Base-by-base conservation (phyloP, 2,888 invertebrate species). In the Drosophila niveifrons region DNA sequence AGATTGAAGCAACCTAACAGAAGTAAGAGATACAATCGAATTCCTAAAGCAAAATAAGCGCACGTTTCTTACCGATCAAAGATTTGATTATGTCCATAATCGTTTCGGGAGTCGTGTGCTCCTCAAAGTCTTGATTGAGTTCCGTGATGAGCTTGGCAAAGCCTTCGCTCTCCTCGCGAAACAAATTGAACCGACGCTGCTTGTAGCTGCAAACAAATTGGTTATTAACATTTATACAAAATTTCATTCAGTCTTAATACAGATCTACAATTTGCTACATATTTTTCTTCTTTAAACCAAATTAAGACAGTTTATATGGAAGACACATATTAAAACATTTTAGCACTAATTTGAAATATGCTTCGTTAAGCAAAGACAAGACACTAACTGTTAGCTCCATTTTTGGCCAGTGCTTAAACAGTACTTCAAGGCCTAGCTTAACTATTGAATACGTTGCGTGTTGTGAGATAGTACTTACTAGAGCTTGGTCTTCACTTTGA, bases 161-260 rank as follows among this genome's bases (percentile, higher is more conserved):
- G 6, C 99, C 99, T 94, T 99, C 99, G 93, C 97, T 98, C 93
- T 99, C 99, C 93, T 99, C 99, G 59, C 99, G 95, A 91, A 99
- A 96, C 87, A 99, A 94, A 93, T 99, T 99, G 93, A 99, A 99
- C 91, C 99, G 99, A 87, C 98, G 96, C 93, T 99, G 99, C 92
- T 99, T 99, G 93, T 99, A 99, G 92, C 99, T 99, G 93, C 72
- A 95, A 94, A 31, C 11, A 29, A 15, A 17, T 61, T 1, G 0
- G 34, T 7, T 11, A 11, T 10, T 6, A n/a, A 39, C 10, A 31
- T 31, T 23, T 23, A 23, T 23, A 23, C 23, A 23, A 6, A 6
- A 23, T 23, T 23, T 23, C 6, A 6, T 23, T 23, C 6, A 23
- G 1, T 1, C 23, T 23, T 23, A 23, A 23, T 23, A 4, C 6